Evolutionary conservation across 2,888 invertebrate genomes (phyloP).

Genomic region (Plebejus argus): DNA sequence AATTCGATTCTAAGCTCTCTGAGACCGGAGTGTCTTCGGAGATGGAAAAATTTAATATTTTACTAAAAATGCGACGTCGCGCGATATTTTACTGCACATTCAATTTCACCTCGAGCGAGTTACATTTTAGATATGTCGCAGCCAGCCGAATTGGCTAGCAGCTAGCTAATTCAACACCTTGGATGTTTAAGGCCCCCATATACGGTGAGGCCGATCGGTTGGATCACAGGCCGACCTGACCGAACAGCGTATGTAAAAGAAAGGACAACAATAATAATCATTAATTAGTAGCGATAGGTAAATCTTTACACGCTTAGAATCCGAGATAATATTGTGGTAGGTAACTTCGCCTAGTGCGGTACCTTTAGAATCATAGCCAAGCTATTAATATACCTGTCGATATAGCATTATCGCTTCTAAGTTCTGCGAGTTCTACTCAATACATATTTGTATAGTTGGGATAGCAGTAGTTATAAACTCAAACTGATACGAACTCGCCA

Average conservation of each 20-base stretch:
- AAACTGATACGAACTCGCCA: not conserved
- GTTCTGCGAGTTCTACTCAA: not conserved
- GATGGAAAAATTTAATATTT: slow-evolving; percentile 28
- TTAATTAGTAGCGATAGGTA: too few species aligned
- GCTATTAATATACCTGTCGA: not conserved
- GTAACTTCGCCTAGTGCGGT: too few species aligned
- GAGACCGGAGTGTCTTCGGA: slow-evolving; percentile 9
- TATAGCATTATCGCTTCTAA: not conserved
- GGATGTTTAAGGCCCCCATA: too few species aligned
- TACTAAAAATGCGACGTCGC: slow-evolving; percentile 18
- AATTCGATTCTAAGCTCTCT: slow-evolving; percentile 14
- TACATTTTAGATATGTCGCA: not conserved
- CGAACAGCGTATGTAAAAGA: too few species aligned
- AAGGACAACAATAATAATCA: too few species aligned
- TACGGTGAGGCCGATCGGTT: too few species aligned
- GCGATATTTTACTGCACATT: slow-evolving; percentile 25
- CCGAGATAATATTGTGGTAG: too few species aligned
- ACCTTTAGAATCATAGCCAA: too few species aligned
- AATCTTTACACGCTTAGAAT: too few species aligned
- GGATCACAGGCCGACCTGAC: too few species aligned
- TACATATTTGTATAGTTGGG: not conserved
- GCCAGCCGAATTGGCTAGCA: too few species aligned
- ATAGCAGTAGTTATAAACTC: not conserved
- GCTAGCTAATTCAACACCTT: not conserved
- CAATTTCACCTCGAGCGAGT: slow-evolving; percentile 5